Percentiles rank a stretch among this genome's conserved stretches.
Conservation (phyloP, 2,113 vertebrate genomes). For the Lethenteron camtschaticum region DNA sequence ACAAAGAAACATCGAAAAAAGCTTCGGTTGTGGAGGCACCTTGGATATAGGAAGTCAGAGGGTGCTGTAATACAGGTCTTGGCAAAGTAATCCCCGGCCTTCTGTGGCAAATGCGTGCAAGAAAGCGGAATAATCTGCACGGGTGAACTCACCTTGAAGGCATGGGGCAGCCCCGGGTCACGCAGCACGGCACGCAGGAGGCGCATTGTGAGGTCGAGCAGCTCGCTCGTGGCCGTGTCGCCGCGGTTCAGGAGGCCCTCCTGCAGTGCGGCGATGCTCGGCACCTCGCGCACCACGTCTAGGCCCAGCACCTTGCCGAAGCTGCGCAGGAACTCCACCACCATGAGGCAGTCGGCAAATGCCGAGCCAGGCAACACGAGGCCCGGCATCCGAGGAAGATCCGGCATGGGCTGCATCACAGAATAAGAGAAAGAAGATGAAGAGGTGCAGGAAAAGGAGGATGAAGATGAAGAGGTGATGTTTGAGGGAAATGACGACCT, state of each 20-base stretch:
- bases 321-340: slow-evolving; percentile 66
- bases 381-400: slow-evolving; percentile 49
- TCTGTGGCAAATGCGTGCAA: too few species aligned
- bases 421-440: slow-evolving; percentile 6
- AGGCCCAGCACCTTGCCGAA: slow-evolving; percentile 75
- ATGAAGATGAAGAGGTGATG: too few species aligned
- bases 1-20: background rate
- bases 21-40: background rate
- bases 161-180: slow-evolving; percentile 62
- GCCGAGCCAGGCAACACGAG: slow-evolving; percentile 49
- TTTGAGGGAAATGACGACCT: too few species aligned
- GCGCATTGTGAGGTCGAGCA: slow-evolving; percentile 66
- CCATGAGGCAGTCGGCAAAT: slow-evolving; percentile 72
- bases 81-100: too few species aligned
- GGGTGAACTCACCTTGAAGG: slow-evolving; percentile 43
- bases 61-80: too few species aligned
- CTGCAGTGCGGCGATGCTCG: slow-evolving; percentile 47
- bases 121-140: too few species aligned
- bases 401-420: slow-evolving; percentile 45
- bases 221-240: slow-evolving; percentile 33
- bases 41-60: too few species aligned
- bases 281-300: slow-evolving; percentile 36
- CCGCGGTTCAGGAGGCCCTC: slow-evolving; percentile 61
- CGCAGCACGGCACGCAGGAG: slow-evolving; percentile 58
- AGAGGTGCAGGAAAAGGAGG: too few species aligned